phyloP scores from a whole-genome alignment of 2,113 vertebrate genomes.

The Prionailurus viverrinus region DNA sequence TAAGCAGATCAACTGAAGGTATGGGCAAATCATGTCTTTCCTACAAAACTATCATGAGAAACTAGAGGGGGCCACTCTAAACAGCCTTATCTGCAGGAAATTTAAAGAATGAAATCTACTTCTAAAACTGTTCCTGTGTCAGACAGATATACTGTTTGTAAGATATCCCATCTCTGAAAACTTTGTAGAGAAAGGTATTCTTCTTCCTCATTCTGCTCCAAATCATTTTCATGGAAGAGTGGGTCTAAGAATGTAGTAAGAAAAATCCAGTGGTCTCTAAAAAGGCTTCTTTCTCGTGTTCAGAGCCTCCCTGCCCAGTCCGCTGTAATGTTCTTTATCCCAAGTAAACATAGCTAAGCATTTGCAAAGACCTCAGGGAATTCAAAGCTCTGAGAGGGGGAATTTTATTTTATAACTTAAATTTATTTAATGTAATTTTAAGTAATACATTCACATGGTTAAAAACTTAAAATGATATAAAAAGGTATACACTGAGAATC shows the following conservation, averaged over 20 bases:
- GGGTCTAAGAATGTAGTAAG: background rate
- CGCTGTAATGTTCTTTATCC: background rate
- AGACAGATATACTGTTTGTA: background rate
- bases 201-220: background rate
- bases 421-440: background rate
- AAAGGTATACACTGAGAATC: background rate
- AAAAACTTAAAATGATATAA: slow-evolving; percentile 27
- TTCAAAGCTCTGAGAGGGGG: background rate
- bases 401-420: background rate
- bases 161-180: background rate
- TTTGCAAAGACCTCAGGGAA: background rate
- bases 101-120: background rate
- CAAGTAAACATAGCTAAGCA: background rate
- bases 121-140: background rate
- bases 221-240: background rate
- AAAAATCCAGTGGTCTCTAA: background rate
- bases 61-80: background rate
- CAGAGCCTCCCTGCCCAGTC: background rate
- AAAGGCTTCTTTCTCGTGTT: background rate
- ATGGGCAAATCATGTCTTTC: background rate
- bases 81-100: background rate
- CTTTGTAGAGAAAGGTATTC: background rate
- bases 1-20: background rate
- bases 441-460: background rate
- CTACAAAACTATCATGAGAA: background rate